A percentile compares a stretch with the other conserved stretches of the same genome.
phyloP scores from a whole-genome alignment of 2,888 invertebrate genomes.

The Corythucha ciliata region DNA sequence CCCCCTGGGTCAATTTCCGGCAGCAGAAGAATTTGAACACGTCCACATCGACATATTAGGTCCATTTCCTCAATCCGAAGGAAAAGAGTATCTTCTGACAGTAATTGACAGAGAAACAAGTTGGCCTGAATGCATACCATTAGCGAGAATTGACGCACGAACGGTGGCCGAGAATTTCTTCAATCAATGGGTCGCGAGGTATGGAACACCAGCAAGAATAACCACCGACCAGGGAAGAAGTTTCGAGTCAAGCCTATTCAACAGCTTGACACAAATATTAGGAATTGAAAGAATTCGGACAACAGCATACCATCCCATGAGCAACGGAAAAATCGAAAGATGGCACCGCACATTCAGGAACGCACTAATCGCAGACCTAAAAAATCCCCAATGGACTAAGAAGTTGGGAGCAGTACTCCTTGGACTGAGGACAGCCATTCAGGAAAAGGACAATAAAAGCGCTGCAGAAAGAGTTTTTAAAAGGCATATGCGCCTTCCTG shows the following conservation, averaged over 20 bases:
- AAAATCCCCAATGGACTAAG: background rate
- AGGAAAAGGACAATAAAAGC: background rate
- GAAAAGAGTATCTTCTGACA: constrained; percentile 38
- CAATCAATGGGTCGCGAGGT: constrained; percentile 41
- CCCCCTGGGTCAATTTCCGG: constrained; percentile 2
- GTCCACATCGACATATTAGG: constrained; percentile 43
- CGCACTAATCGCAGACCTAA: background rate
- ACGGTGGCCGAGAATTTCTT: constrained; percentile 39
- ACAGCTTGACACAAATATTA: constrained; percentile 21
- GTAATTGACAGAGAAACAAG: constrained; percentile 36
- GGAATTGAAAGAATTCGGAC: background rate
- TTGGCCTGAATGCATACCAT: constrained; percentile 40
- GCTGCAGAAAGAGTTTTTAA: background rate
- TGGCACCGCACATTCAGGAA: background rate
- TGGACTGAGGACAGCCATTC: background rate
- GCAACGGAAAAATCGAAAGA: background rate
- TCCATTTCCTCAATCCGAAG: constrained; percentile 39
- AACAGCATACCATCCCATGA: background rate
- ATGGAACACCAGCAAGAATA: constrained; percentile 39
- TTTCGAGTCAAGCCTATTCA: constrained; percentile 39
- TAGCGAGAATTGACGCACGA: constrained; percentile 38
- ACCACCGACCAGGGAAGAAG: constrained; percentile 41
- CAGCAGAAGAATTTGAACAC: constrained; percentile 38
- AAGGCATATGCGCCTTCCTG: background rate
- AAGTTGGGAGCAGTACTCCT: background rate